Conservation (phyloP, 2,113 vertebrate genomes). For the Poecile atricapillus region DNA sequence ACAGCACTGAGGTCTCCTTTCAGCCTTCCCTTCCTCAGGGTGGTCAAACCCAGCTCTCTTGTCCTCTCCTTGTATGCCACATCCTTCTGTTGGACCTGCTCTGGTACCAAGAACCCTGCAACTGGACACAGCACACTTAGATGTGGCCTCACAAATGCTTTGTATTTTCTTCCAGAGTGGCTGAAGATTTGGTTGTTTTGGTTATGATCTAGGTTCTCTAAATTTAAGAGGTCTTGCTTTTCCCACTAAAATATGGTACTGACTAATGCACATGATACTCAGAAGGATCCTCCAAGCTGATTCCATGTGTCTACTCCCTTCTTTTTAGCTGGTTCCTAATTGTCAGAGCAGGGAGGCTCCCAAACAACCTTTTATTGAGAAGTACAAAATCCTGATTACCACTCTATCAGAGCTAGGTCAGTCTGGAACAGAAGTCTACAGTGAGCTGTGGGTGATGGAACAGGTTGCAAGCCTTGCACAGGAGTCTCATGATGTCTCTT, state of each 20-base stretch:
- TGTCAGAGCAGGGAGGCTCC: background rate
- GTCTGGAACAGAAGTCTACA: background rate
- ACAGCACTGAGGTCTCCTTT: background rate
- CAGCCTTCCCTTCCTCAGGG: background rate
- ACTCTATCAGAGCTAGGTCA: background rate
- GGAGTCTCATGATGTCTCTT: background rate
- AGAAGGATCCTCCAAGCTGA: background rate
- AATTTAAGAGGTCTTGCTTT: background rate
- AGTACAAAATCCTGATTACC: background rate
- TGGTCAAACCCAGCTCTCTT: background rate
- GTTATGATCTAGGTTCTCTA: background rate
- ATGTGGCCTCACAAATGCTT: background rate
- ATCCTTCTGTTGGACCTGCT: background rate
- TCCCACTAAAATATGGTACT: background rate
- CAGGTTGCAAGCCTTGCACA: background rate
- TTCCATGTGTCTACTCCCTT: fast-evolving
- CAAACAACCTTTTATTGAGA: background rate
- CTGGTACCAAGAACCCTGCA: background rate
- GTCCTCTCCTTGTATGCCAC: fast-evolving
- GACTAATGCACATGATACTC: background rate
- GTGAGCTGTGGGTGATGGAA: background rate
- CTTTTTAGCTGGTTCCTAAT: background rate
- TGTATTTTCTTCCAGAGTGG: background rate
- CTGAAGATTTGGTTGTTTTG: background rate
- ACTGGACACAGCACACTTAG: fast-evolving